Base-by-base conservation (phyloP, 2,797 vertebrate genomes). In the Chelon auratus region DNA sequence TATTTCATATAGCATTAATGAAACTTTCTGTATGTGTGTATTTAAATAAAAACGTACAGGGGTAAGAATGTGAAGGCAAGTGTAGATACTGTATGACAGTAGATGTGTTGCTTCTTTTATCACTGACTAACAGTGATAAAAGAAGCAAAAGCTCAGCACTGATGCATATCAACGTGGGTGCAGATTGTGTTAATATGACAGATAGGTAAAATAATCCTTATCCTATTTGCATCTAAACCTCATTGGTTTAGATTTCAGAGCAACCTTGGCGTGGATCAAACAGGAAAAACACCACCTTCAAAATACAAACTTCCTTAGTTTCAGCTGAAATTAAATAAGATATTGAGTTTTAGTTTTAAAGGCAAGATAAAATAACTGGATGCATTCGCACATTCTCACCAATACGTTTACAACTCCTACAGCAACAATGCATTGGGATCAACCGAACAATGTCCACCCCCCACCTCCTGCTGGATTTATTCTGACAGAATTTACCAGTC, bases 401-500 rank as follows among this genome's bases (percentile, higher is more conserved):
- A 20, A 3, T 59, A 37, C 36, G 1, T 48, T 66, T 17, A 2
- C 22, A 43, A 24, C 62, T 53, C 15, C 51, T 5, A 0, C 47
- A 58, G 56, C 2, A 1, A 22, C 22, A 15, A 13, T 15, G 37
- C 61, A 10, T 60, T 20, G 12, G 30, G 57, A 70, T 61, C 56
- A 57, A 15, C 36, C 47, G 62, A 76, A 52, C 74, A 42, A 24
- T 43, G 22, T 45, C 37, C 22, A 22, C 15, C 42, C 14, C 11
- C 2, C 30, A 30, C 17, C 43, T 17, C 12, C 45, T 47, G 53
- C 56, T 68, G 55, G 24, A 77, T 72, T 72, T 66, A 65, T 62
- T 75, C 54, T 77, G 68, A 74, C 81, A 82, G 77, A 69, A 48
- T 86, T 80, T 64, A 69, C 43, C 58, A 70, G 59, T 73, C 77